Conservation (phyloP, 2,797 vertebrate species). For the Eidolon dupreanum region DNA sequence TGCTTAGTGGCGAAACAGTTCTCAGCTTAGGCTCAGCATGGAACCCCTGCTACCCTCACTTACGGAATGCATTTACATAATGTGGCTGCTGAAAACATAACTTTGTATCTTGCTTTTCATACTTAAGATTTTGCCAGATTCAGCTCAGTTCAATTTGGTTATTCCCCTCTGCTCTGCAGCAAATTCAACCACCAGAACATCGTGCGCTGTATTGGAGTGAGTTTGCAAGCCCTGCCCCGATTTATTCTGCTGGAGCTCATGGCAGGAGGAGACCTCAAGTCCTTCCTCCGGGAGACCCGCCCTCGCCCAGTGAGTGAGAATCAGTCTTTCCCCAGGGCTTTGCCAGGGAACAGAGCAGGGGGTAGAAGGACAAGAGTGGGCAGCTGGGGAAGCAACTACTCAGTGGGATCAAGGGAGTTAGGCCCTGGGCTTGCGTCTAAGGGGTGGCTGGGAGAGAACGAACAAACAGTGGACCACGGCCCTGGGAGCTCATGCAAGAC, state of each 20-base stretch:
- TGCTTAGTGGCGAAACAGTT: not conserved
- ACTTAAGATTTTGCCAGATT: not conserved
- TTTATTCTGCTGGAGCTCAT: conserved; percentile 99
- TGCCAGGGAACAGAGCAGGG: not conserved
- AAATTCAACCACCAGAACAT: conserved; percentile 99
- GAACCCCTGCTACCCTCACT: fast-evolving
- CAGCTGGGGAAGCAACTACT: not conserved
- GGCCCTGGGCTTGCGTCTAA: no score
- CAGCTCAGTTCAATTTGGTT: not conserved
- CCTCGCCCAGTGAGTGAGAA: conserved; percentile 93
- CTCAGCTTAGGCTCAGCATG: not conserved
- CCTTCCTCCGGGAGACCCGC: conserved; percentile 96
- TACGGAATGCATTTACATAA: not conserved
- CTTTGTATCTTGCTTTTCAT: not conserved
- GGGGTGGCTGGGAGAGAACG: fast-evolving
- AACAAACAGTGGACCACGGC: no score
- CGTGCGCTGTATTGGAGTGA: conserved; percentile 96
- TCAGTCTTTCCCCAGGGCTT: not conserved
- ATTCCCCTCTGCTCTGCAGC: conserved; percentile 83
- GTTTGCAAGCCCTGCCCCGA: conserved; percentile 95
- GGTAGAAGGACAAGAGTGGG: fast-evolving
- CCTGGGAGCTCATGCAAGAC: not conserved
- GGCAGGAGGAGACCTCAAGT: conserved; percentile 98
- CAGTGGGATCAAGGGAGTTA: not conserved
- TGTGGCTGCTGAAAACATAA: not conserved